A percentile compares a stretch with the other conserved stretches of the same genome.
Evolutionary conservation across 2,113 vertebrate genomes (phyloP).

Genomic region (Pica pica): DNA sequence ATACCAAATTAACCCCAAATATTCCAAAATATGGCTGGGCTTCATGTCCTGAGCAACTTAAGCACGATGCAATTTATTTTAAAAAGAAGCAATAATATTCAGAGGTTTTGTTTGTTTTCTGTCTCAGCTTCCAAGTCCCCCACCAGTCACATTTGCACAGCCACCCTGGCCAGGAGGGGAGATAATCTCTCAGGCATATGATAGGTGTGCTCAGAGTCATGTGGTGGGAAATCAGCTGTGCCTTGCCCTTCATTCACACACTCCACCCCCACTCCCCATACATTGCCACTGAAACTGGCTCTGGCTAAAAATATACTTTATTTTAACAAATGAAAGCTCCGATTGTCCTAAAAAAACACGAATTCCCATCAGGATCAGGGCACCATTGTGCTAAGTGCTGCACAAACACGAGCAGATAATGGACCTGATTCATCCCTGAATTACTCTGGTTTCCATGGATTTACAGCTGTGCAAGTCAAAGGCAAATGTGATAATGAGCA

Average conservation of each 20-base stretch:
- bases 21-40: neutral
- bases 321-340: conserved; percentile 48
- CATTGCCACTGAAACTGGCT: neutral
- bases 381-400: conserved; percentile 56
- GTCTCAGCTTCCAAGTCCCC: neutral
- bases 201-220: neutral
- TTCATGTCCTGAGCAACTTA: neutral
- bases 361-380: conserved; percentile 60
- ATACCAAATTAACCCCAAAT: neutral
- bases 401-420: conserved; percentile 60
- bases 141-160: neutral
- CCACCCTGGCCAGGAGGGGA: neutral
- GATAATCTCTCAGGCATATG: neutral
- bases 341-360: conserved; percentile 62
- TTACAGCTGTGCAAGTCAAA: conserved; percentile 63
- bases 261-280: neutral
- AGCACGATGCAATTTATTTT: neutral
- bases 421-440: conserved; percentile 63
- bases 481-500: conserved; percentile 59
- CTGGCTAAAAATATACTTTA: conserved; percentile 60
- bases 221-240: neutral
- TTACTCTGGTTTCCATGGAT: conserved; percentile 61
- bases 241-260: neutral
- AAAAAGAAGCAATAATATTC: neutral
- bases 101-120: neutral